Evolutionary conservation across 2,888 invertebrate species (phyloP).

Genomic region (Hyalella azteca): DNA sequence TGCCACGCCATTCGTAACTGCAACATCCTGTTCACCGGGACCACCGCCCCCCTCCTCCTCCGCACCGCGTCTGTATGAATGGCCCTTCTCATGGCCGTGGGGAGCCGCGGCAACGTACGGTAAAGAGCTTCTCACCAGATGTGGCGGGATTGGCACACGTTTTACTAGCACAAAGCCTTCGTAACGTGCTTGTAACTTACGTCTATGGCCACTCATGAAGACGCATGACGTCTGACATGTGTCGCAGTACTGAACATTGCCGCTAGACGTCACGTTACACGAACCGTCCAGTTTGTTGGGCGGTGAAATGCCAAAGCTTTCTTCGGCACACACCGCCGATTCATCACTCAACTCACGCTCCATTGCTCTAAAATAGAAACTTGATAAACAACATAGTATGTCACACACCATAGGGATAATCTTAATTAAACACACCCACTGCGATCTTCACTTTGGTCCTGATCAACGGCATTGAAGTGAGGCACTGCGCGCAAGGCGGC

Average conservation of each 20-base stretch:
- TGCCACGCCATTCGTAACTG: background rate
- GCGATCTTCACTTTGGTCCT: background rate
- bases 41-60: constrained; percentile 38
- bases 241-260: constrained; percentile 49
- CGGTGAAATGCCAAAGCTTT: background rate
- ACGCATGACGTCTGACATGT: constrained; percentile 55
- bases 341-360: constrained; percentile 15
- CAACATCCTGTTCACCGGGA: background rate
- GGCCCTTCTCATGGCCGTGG: background rate
- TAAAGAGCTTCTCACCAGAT: background rate
- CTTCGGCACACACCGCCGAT: background rate
- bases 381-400: constrained; percentile 25
- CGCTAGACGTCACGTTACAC: background rate
- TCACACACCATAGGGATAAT: constrained; percentile 11
- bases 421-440: background rate
- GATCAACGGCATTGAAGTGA: background rate
- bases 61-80: constrained; percentile 30
- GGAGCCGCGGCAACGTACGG: constrained; percentile 2
- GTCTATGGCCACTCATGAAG: constrained; percentile 50
- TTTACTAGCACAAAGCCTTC: constrained; percentile 55
- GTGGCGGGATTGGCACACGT: constrained; percentile 24
- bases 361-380: constrained; percentile 10
- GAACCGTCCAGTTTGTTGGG: background rate
- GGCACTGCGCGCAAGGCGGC: constrained; percentile 10
- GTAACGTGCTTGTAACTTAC: constrained; percentile 56